Base-by-base conservation (phyloP, 2,113 vertebrate genomes). In the Phodopus roborovskii region DNA sequence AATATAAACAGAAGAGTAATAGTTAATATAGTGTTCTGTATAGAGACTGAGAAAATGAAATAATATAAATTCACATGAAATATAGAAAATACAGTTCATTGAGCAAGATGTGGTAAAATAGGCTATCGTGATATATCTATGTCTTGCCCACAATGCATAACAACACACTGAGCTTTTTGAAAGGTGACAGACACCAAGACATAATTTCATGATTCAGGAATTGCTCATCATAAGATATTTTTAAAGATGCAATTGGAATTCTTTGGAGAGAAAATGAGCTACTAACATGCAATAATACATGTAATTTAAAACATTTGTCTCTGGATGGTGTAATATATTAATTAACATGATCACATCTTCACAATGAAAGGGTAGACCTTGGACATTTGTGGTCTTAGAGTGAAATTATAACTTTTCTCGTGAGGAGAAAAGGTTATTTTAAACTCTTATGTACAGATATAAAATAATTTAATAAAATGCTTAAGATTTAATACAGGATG, bases 401-500 rank as follows among this genome's bases (percentile, higher is more conserved):
- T 79, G 50, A 36, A 90, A 71, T 94, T 93, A 9, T 48, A 36
- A 56, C 70, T 91, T 83, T 75, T 79, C 28, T 64, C 17, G n/a
- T 11, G 58, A 90, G 58, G 13, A 89, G 11, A 50, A 85, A 90
- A 92, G 68, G 4, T 7, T 64, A 83, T 88, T 85, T 82, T 88
- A 82, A 33, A 86, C 36, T 71, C 26, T 85, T 77, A 88, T 20
- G 10, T 45, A 82, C 48, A 92, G 45, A 50, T 71, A 92, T 78
- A 84, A 93, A 90, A 88, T 93, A 95, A 92, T 88, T 75, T 56
- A 92, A 62, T 58, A 48, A 77, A 96, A 97, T 97, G 58, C 28
- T 94, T 92, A 96, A 93, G 96, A 74, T 78, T 77, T 73, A 39
- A 97, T 94, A 92, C 95, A 82, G 28, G 42, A 93, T 96, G 90